A percentile compares a stretch with the other conserved stretches of the same genome.
Evolutionary conservation across 2,888 invertebrate species (phyloP).

Genomic region (Hydropsyche betteni): DNA sequence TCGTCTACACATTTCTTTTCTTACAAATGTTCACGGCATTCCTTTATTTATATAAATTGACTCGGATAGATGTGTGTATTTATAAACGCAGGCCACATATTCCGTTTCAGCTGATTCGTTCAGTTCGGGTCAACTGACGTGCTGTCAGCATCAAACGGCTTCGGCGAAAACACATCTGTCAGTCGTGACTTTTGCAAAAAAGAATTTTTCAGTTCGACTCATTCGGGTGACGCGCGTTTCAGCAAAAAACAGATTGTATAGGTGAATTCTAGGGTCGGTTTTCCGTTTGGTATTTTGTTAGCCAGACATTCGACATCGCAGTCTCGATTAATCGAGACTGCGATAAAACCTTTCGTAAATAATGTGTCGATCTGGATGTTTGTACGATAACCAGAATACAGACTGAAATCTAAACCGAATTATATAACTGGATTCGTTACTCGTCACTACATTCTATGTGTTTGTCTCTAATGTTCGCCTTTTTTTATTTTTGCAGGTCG

Average conservation of each 20-base stretch:
- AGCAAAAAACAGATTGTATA: not conserved
- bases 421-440: no score
- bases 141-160: constrained; percentile 33
- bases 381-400: no score
- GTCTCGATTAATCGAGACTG: no score
- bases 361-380: no score
- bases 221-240: not conserved
- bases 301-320: no score
- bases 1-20: no score
- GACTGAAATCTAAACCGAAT: no score
- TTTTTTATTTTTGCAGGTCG: constrained; percentile 62
- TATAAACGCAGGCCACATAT: not conserved
- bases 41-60: no score
- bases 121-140: constrained; percentile 23
- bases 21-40: not conserved
- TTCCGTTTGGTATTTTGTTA: no score
- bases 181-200: constrained; percentile 25
- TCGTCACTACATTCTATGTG: no score
- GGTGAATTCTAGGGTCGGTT: no score
- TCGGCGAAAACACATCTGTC: constrained; percentile 18
- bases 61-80: not conserved
- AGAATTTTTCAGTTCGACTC: not conserved
- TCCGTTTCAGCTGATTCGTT: constrained; percentile 4
- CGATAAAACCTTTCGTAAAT: no score
- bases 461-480: not conserved